These are phyloP conservation scores for Choristoneura rosaceana DNA, from an alignment of 2,888 invertebrate species.

Conservation along the genomic window DNA sequence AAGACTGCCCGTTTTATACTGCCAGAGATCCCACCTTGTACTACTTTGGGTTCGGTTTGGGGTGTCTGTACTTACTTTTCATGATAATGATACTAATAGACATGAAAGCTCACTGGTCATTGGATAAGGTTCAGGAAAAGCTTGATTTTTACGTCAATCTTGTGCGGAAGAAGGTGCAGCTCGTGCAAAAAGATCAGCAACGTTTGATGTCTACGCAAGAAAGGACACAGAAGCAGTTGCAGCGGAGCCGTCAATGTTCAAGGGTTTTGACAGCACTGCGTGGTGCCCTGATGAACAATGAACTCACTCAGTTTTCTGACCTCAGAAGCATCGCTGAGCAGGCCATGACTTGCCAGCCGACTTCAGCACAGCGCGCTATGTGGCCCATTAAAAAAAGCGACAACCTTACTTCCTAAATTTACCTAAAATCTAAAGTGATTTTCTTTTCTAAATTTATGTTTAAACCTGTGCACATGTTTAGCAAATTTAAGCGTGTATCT, in stretches of 20 bases:
- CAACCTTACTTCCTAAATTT: neutral
- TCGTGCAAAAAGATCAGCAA: conserved; percentile 63
- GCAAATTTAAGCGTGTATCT: conserved; percentile 14
- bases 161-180: conserved; percentile 63
- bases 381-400: neutral
- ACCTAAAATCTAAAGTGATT: neutral
- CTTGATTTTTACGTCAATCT: conserved; percentile 64
- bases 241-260: conserved; percentile 58
- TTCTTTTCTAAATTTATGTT: neutral
- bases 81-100: conserved; percentile 64
- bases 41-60: conserved; percentile 64
- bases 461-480: conserved; percentile 17
- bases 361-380: neutral
- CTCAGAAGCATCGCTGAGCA: conserved; percentile 46
- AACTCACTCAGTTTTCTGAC: conserved; percentile 45
- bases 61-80: conserved; percentile 62
- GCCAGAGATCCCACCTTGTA: conserved; percentile 62
- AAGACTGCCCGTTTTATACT: conserved; percentile 69
- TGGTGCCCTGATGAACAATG: conserved; percentile 48
- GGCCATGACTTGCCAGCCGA: neutral
- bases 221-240: conserved; percentile 64
- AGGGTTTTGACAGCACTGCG: conserved; percentile 61
- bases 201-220: conserved; percentile 64
- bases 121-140: conserved; percentile 64
- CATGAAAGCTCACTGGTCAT: conserved; percentile 68